Evolutionary conservation across 2,888 invertebrate species (phyloP), one percentile per base, ranked within the genome.

Genomic region (Hypolimnas misippus): DNA sequence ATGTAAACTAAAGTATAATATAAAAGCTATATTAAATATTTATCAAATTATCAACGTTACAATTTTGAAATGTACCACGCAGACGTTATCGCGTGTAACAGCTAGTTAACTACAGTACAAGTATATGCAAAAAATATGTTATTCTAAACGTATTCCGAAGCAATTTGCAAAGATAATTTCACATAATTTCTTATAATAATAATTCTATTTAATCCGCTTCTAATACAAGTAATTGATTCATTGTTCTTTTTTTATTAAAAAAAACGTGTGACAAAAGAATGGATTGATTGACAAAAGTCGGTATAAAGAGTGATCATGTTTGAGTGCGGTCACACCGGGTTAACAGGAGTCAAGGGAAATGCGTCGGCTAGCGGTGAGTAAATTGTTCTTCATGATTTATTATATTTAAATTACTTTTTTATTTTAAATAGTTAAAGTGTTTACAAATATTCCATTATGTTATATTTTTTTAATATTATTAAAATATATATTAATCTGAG

Each of bases 171-270:
- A 44, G 33, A 54, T 65, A 57, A 64, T 61, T 53, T 56, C 33
- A 29, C 16, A 46, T 61, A 64, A 61, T 57, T 53, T 64, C 40
- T 42, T 59, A 29, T 53, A 25, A 17, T 53, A 59, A 59, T 25
- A 35, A 53, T 44, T 46, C 35, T 53, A 29, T 33, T 50, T 50
- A 62, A 57, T 50, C 54, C 60, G 31, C 29, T 10, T 16, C 10
- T 62, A 42, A 35, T 57, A 54, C 57, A 54, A 17, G 14, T 53
- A 66, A 66, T 63, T 57, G 14, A 14, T 42, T 55, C 40, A 69
- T 69, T 69, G 69, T 69, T 66, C 14, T 35, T 53, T 66, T 61
- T 68, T 50, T 35, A 38, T 44, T 29, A 16, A 19, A 29, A 31
- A 31, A 40, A 56, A 56, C 55, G 52, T 62, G 57, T 57, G 57